These are phyloP conservation scores for Athene noctua DNA, from an alignment of 2,113 vertebrate species.

Conservation along the genomic window DNA sequence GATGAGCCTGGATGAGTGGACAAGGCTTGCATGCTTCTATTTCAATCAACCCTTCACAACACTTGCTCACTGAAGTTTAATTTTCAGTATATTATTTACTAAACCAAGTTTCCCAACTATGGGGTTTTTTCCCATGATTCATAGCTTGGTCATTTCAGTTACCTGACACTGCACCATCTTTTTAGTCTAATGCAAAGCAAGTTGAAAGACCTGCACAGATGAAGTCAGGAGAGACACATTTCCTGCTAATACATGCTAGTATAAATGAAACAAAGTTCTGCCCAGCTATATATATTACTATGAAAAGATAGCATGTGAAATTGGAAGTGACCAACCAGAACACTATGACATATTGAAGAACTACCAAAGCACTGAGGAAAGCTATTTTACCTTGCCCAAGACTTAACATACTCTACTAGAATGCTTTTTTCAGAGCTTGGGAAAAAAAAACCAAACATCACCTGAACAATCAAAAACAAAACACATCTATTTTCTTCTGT, in stretches of 20 bases:
- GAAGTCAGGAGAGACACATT: background rate
- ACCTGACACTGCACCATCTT: background rate
- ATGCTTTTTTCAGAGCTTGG: background rate
- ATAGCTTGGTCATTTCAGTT: background rate
- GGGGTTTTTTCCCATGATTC: fast-evolving
- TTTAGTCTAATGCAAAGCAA: background rate
- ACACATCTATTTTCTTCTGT: background rate
- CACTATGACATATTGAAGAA: background rate
- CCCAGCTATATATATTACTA: background rate
- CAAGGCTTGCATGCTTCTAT: background rate
- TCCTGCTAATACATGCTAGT: background rate
- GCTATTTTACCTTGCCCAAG: background rate
- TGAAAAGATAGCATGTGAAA: background rate
- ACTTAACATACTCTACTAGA: background rate
- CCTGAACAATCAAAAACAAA: background rate
- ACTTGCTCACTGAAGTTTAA: background rate
- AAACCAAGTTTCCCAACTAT: background rate
- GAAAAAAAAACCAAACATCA: background rate
- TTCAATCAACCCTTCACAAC: background rate
- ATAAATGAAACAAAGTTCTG: background rate
- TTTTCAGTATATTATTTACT: background rate
- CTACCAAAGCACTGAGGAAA: background rate
- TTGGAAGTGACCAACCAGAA: background rate
- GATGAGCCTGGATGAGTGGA: background rate
- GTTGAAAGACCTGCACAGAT: background rate